Percentiles rank a stretch among this genome's conserved stretches.
Conservation (phyloP, 1,140 invertebrate species). For the Drosophila tani region DNA sequence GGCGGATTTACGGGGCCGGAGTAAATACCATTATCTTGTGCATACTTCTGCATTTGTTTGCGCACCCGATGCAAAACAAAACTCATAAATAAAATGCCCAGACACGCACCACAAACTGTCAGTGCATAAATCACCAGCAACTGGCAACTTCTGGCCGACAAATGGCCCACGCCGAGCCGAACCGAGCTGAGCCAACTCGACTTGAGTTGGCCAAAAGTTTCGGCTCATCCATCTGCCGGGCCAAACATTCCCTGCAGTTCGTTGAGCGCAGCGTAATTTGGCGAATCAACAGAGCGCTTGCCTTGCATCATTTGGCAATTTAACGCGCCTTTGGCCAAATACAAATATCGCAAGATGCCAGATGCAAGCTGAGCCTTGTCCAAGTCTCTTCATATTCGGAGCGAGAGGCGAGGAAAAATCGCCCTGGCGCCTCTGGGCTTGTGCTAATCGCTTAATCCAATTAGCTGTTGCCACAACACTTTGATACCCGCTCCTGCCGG, state of each 20-base stretch:
- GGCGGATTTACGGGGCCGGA: conserved; percentile 1
- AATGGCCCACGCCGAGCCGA: conserved; percentile 35
- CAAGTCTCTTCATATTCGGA: no score
- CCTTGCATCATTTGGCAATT: conserved; percentile 77
- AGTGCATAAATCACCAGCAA: conserved; percentile 74
- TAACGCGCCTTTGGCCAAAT: conserved; percentile 19
- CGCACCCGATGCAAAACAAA: conserved; percentile 48
- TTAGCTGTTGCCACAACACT: conserved; percentile 48
- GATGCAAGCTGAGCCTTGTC: not conserved
- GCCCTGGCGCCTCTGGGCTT: conserved; percentile 8
- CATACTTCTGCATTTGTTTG: conserved; percentile 47
- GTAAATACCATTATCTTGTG: conserved; percentile 52
- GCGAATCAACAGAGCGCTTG: conserved; percentile 63
- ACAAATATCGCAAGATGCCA: conserved; percentile 7
- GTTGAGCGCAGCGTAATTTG: conserved; percentile 62
- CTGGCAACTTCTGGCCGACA: conserved; percentile 57
- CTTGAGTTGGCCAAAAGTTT: conserved; percentile 51
- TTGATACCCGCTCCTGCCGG: conserved; percentile 10
- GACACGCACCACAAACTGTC: conserved; percentile 73
- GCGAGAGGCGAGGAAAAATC: not conserved
- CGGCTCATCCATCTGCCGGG: conserved; percentile 39
- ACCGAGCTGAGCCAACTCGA: not conserved
- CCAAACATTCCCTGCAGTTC: conserved; percentile 53
- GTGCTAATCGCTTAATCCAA: conserved; percentile 74
- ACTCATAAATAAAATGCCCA: conserved; percentile 67